Evolutionary conservation across 2,888 invertebrate species (phyloP).

Genomic region (Drosophila merina): DNA sequence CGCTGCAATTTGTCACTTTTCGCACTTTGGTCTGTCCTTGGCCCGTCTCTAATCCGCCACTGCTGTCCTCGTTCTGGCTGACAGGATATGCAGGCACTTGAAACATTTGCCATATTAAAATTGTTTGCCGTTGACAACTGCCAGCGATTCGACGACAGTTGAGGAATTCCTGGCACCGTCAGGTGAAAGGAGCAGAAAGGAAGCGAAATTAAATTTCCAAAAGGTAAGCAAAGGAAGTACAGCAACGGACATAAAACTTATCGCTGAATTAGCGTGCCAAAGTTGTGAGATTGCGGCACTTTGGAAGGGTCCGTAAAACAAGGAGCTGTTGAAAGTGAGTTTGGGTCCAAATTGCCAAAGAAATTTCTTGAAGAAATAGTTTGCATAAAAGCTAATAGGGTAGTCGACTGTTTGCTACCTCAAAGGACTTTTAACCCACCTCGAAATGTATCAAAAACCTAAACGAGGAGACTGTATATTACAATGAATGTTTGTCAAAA

Average conservation of each 20-base stretch:
- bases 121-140: slow-evolving; percentile 59
- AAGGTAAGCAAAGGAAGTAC: slow-evolving; percentile 14
- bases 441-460: not conserved
- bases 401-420: not conserved
- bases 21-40: slow-evolving; percentile 58
- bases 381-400: not conserved
- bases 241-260: slow-evolving; percentile 58
- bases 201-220: slow-evolving; percentile 40
- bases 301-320: slow-evolving; percentile 42
- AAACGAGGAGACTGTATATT: not conserved
- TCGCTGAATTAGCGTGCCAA: slow-evolving; percentile 67
- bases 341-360: slow-evolving; percentile 1
- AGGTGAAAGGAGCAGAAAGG: slow-evolving; percentile 24
- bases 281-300: slow-evolving; percentile 59
- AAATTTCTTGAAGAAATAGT: slow-evolving; percentile 15
- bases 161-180: slow-evolving; percentile 39
- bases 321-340: slow-evolving; percentile 17
- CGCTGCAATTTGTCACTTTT: slow-evolving; percentile 72
- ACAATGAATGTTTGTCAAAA: not conserved
- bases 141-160: slow-evolving; percentile 42
- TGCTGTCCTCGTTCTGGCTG: slow-evolving; percentile 24
- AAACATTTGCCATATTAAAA: slow-evolving; percentile 49
- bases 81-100: slow-evolving; percentile 42
- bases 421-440: not conserved
- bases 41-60: slow-evolving; percentile 24